These are phyloP conservation scores for Phaetusa simplex DNA, from an alignment of 2,113 vertebrate genomes.

Conservation along the genomic window DNA sequence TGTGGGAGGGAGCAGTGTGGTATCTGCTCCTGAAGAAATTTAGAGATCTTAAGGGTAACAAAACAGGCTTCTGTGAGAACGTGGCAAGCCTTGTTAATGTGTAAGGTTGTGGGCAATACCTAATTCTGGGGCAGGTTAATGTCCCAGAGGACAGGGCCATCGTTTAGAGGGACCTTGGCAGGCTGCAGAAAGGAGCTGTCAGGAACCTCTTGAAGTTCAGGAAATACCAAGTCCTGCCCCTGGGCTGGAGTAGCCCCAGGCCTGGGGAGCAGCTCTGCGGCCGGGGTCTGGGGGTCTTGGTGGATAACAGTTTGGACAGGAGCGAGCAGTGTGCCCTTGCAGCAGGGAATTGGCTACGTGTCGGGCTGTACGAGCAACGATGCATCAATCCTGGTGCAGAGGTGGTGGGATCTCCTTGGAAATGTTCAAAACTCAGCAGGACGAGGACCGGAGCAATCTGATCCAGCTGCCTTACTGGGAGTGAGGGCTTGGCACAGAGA, in stretches of 20 bases:
- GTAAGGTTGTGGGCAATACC: no score
- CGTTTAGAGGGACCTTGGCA: background rate
- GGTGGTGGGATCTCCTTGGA: background rate
- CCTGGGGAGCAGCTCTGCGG: background rate
- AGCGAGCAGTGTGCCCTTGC: background rate
- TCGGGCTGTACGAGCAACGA: background rate
- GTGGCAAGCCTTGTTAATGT: background rate
- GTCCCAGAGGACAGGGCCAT: background rate
- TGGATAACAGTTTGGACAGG: background rate
- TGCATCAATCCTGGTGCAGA: background rate
- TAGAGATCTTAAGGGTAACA: background rate
- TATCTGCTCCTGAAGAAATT: background rate
- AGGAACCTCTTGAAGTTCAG: background rate
- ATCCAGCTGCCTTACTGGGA: background rate
- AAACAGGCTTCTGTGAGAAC: background rate
- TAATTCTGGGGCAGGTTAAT: background rate
- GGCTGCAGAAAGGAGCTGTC: background rate
- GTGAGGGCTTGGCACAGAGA: background rate
- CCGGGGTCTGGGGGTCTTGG: no score
- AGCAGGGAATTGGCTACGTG: background rate
- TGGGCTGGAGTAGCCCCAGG: background rate
- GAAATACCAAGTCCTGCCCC: background rate
- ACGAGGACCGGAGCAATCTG: fast-evolving
- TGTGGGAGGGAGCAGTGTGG: background rate
- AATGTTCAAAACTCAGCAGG: background rate